These are phyloP conservation scores for Heliothis peltigera DNA, from an alignment of 2,888 invertebrate genomes.

Conservation along the genomic window DNA sequence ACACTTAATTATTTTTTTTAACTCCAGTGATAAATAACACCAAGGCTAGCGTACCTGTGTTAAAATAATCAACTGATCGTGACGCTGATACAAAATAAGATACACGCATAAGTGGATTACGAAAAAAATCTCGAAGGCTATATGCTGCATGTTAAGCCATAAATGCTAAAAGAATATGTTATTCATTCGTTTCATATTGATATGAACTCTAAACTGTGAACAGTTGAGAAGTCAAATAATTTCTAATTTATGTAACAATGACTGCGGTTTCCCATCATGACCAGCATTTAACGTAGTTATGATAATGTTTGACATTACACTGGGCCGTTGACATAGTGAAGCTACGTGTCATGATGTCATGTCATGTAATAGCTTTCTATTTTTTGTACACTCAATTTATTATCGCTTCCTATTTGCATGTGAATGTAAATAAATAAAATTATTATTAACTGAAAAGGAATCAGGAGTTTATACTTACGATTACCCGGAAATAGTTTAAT, in stretches of 20 bases:
- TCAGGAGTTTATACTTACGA: not conserved
- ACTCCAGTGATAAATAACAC: constrained; percentile 16
- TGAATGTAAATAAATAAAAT: not conserved
- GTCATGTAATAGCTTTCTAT: constrained; percentile 65
- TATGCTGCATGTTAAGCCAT: too few species aligned
- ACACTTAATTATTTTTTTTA: constrained; percentile 13
- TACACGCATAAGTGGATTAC: constrained; percentile 6
- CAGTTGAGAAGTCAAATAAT: constrained; percentile 43
- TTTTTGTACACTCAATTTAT: constrained; percentile 40
- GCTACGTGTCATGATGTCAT: constrained; percentile 29
- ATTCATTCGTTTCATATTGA: constrained; percentile 16
- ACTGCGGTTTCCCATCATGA: constrained; percentile 42
- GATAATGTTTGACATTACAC: constrained; percentile 65
- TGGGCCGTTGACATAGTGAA: constrained; percentile 33
- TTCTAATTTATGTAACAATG: constrained; percentile 58
- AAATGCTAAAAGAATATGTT: not conserved
- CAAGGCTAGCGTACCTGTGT: not conserved
- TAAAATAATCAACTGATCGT: constrained; percentile 16
- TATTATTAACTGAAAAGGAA: not conserved
- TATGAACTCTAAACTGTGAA: constrained; percentile 13
- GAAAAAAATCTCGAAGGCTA: not conserved
- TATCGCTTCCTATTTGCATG: constrained; percentile 28
- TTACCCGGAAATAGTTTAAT: not conserved
- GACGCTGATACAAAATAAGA: constrained; percentile 25
- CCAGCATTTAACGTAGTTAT: constrained; percentile 62